Evolutionary conservation across 2,888 invertebrate species (phyloP), one percentile per base, ranked within the genome.

Genomic region (Xylota sylvarum): DNA sequence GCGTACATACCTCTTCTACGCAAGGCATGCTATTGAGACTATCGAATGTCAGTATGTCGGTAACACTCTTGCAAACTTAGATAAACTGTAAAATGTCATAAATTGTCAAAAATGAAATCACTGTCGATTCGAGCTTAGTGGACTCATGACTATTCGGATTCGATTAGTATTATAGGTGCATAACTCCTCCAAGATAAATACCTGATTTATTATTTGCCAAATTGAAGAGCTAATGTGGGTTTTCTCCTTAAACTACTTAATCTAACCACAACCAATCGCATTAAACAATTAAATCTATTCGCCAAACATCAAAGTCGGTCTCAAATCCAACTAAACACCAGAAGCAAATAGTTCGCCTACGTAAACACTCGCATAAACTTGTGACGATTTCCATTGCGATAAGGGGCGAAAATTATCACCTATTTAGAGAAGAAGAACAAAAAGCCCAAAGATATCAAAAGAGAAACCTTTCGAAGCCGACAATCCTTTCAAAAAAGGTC

Each of bases 221-320:
- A 43, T n/a, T 14, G 14, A 2, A n/a, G 1, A n/a, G 14, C n/a
- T 5, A 1, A 1, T 43, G 62, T 14, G 23, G 5, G 12, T n/a
- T 19, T 50, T 2, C 9, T 30, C 6, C 6, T 23, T 23, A 7
- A 5, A 55, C 12, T 17, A 52, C 23, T 4, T 17, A 14, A 56
- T 10, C 10, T 27, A 62, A 43, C 23, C 43, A 10, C 27, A 46
- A 14, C 27, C 23, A 43, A 43, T 62, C n/a, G 9, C 48, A 60
- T 35, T 35, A 62, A 37, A 4, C 60, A 23, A 65, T 27, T 17
- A 50, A 35, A 77, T 58, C 35, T 30, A 30, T 30, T 52, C 4
- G n/a, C 4, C 43, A 30, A 64, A 70, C 64, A 55, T 79, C 79
- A 79, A 79, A 79, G 79, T 32, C 70, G 70, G 70, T 55, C 46